Base-by-base conservation (phyloP, 2,797 vertebrate species). In the Huso huso region DNA sequence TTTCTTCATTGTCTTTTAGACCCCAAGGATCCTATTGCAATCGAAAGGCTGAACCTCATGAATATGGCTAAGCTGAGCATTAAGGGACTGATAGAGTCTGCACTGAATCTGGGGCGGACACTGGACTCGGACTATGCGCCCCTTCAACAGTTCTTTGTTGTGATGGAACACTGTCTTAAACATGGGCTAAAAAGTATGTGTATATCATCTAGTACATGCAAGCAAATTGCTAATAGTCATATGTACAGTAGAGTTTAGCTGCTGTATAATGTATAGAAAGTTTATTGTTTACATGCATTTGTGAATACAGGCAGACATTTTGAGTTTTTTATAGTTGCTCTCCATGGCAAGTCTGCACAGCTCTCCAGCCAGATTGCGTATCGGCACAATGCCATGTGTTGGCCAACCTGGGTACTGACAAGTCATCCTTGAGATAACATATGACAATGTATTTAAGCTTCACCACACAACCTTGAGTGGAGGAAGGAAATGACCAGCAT, bases 21-120 rank as follows among this genome's bases (percentile, higher is more conserved):
- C 86, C 96, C 95, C 7, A 99, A 99, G 83, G 97, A 99, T 81
- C 94, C 95, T 63, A 96, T 99, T 75, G 95, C 95, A 23, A 97
- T 99, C 6, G 97, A 99, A 66, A 92, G 96, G 79, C 95, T 99
- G 76, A 99, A 99, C 86, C 82, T 99, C 82, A 99, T 99, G 96
- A 99, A 99, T 83, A 99, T 99, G 97, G 96, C 96, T 61, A 99
- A 99, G 68, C 88, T 99, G 82, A 99, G 95, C 75, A 99, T 99
- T 81, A 99, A 99, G 77, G 97, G 97, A 9, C 80, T 99, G 79
- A 99, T 99, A 0, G 96, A 99, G 78, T 99, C 97, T 0, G 97
- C 96, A 0, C 90, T 99, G 53, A 99, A 99, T 80, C 88, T 99
- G 62, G 95, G 96, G 49, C 91, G 95, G 66, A 99, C 94, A 0